Conservation (phyloP, 2,113 vertebrate species). For the Oenanthe melanoleuca region DNA sequence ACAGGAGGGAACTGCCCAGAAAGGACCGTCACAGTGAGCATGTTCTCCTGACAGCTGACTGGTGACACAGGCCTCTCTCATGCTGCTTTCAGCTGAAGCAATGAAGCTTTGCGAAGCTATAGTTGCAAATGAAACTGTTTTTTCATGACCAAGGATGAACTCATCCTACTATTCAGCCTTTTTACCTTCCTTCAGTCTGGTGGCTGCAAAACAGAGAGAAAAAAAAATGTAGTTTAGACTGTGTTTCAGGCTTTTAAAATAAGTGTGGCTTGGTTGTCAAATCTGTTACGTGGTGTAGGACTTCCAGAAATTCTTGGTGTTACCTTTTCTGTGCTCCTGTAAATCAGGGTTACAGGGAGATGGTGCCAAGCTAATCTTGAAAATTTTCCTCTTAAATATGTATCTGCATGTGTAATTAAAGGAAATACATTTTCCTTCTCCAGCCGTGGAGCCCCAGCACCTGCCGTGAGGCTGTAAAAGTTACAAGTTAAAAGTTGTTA, state of each 20-base stretch:
- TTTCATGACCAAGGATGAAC: background rate
- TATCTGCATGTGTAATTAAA: background rate
- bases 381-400: background rate
- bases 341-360: background rate
- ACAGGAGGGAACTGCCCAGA: background rate
- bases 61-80: constrained; percentile 1
- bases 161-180: background rate
- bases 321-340: background rate
- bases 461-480: background rate
- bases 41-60: background rate
- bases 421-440: background rate
- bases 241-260: background rate
- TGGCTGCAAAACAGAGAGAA: background rate
- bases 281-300: background rate
- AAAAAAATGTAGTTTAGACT: background rate
- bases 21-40: background rate
- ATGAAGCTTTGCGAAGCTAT: background rate
- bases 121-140: background rate
- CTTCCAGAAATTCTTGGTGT: background rate
- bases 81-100: background rate
- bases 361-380: background rate
- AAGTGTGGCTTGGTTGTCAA: background rate
- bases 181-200: background rate
- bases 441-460: background rate
- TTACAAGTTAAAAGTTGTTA: background rate